Base-by-base conservation (phyloP, 1,140 invertebrate species). In the Gonioctena quinquepunctata region DNA sequence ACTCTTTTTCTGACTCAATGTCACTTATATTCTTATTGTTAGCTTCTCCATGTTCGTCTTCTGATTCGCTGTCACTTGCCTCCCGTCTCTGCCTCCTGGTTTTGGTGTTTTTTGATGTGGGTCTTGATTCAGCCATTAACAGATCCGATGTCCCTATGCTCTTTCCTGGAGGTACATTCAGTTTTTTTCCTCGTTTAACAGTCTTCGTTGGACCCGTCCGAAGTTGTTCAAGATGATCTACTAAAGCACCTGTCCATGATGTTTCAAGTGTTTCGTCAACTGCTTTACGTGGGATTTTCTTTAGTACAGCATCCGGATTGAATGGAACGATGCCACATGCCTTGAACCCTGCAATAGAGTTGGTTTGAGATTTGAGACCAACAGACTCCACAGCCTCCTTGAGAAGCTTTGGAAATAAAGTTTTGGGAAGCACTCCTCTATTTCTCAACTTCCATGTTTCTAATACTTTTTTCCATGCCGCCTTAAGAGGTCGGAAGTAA, bases 401-500 rank as follows among this genome's bases (percentile, higher is more conserved):
- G 16, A 48, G 54, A 54, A 57, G 23, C 7, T 22, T 16, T 57
- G 50, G 54, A 50, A 65, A 65, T 28, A 16, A 7, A 57, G 18
- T 57, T 68, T 71, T 71, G 4, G 70, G 70, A 3, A 73, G 13
- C 5, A 68, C 60, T 42, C 71, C 67, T 62, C 68, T 50, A 70
- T 73, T 59, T 27, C 21, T 60, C 13, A 42, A 11, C 77, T 76
- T 82, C 82, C 69, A 80, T 60, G 72, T 56, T 18, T 57, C 64
- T 33, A 85, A 69, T 54, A 85, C 77, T 60, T 76, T 68, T 64
- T 79, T 69, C 84, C 83, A 85, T 18, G 66, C 70, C 7, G 60
- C 76, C 64, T 84, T 84, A 65, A 85, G 57, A 8, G 81, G 77
- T 4, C 69, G 23, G 73, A 82, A 83, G 33, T 82, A 77, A n/a